Percentiles rank a stretch among this genome's conserved stretches.
Conservation (phyloP, 2,113 vertebrate species). For the Cochlearius cochlearius region DNA sequence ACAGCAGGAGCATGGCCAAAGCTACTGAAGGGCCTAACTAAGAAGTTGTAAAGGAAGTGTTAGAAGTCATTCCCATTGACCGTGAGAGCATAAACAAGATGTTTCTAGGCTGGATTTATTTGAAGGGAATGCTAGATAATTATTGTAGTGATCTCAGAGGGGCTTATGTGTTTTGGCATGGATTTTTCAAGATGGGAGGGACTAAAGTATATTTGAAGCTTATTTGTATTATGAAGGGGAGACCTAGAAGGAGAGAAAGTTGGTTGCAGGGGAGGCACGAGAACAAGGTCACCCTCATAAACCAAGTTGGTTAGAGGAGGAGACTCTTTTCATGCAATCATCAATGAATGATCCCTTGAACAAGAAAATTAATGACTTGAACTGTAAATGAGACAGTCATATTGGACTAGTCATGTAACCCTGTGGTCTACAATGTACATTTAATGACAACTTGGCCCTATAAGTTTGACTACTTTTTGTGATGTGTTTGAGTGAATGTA, state of each 20-base stretch:
- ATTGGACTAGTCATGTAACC: not conserved
- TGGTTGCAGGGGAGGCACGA: not conserved
- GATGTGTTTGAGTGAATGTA: not conserved
- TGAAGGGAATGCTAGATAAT: not conserved
- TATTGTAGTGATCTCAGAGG: not conserved
- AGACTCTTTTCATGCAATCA: not conserved
- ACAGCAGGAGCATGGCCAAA: not conserved
- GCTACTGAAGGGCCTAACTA: not conserved
- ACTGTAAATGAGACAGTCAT: not conserved
- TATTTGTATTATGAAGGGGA: not conserved
- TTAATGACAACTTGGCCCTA: not conserved
- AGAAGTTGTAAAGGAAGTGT: not conserved
- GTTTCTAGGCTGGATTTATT: not conserved
- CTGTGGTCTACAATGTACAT: not conserved
- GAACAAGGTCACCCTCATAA: not conserved
- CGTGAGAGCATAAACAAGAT: not conserved
- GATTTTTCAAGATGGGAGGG: not conserved
- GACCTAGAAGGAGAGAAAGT: not conserved
- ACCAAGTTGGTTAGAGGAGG: not conserved
- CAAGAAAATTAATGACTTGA: not conserved
- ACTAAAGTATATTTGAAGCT: not conserved
- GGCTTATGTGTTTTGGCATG: not conserved
- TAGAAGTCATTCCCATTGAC: not conserved
- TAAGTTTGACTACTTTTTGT: accelerated
- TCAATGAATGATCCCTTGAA: not conserved